Evolutionary conservation across 1,140 invertebrate genomes (phyloP).

Genomic region (Asobara japonica): DNA sequence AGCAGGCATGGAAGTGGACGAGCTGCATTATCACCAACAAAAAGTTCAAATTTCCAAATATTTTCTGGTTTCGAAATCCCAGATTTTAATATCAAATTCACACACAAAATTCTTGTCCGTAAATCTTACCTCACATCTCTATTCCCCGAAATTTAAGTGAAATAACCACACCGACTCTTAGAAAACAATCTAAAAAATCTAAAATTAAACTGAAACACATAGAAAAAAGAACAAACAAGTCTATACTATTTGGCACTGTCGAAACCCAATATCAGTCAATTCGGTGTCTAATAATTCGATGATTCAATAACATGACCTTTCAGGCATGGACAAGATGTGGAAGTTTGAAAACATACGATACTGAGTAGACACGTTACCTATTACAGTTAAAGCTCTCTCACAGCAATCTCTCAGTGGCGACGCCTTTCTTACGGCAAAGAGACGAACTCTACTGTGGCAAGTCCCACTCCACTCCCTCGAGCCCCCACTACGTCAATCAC

Average conservation of each 20-base stretch:
- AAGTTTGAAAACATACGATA: conserved; percentile 14
- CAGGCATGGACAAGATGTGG: not conserved
- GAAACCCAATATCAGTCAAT: conserved; percentile 42
- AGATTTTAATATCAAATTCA: no score
- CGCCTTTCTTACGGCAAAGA: not conserved
- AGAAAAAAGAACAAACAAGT: conserved; percentile 36
- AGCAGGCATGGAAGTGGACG: no score
- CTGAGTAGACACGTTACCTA: conserved; percentile 8
- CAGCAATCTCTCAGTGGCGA: not conserved
- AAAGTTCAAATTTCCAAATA: no score
- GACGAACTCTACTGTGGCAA: not conserved
- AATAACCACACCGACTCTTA: not conserved
- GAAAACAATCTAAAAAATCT: conserved; percentile 29
- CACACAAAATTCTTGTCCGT: no score
- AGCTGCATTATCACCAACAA: no score
- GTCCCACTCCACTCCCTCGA: no score
- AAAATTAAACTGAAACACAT: not conserved
- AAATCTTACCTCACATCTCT: no score
- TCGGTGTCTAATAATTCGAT: not conserved
- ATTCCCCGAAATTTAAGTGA: no score
- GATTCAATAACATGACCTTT: conserved; percentile 19
- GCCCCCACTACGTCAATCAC: no score
- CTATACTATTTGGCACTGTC: conserved; percentile 52
- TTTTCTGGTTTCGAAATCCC: no score
- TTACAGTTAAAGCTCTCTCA: not conserved